These are phyloP conservation scores for Anthophora plumipes DNA, from an alignment of 2,888 invertebrate genomes.

Conservation along the genomic window DNA sequence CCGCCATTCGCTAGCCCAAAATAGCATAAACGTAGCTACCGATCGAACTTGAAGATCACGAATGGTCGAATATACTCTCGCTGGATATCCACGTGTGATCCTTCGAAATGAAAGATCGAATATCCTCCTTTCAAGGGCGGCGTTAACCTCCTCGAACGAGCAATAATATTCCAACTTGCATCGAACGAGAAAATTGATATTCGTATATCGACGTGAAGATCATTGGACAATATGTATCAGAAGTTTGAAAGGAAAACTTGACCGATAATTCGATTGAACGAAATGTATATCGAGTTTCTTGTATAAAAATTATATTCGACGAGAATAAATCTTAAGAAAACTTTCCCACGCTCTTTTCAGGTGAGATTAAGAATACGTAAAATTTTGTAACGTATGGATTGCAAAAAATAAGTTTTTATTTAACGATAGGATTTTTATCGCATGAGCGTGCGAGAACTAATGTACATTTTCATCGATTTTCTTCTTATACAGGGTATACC, in stretches of 20 bases:
- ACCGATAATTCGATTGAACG: not conserved
- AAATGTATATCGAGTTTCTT: not conserved
- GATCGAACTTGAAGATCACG: not conserved
- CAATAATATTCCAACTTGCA: conserved; percentile 10
- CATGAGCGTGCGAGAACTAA: too few species aligned
- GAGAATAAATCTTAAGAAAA: not conserved
- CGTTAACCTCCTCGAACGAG: not conserved
- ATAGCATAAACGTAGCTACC: conserved; percentile 16
- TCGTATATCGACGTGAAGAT: too few species aligned
- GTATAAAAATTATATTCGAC: not conserved
- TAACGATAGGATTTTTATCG: too few species aligned
- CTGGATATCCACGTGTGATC: not conserved
- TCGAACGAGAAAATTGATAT: not conserved
- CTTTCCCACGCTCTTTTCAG: conserved; percentile 3
- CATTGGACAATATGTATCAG: not conserved
- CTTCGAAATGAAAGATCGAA: not conserved
- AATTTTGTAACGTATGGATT: too few species aligned
- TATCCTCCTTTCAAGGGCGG: not conserved
- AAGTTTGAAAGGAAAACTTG: not conserved
- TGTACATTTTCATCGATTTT: too few species aligned
- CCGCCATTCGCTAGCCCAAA: conserved; percentile 12
- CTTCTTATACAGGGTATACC: too few species aligned
- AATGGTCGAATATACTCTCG: not conserved
- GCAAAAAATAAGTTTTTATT: too few species aligned
- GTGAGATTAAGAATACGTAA: not conserved